phyloP scores from a whole-genome alignment of 1,140 invertebrate species.

The Oscheius sp. region DNA sequence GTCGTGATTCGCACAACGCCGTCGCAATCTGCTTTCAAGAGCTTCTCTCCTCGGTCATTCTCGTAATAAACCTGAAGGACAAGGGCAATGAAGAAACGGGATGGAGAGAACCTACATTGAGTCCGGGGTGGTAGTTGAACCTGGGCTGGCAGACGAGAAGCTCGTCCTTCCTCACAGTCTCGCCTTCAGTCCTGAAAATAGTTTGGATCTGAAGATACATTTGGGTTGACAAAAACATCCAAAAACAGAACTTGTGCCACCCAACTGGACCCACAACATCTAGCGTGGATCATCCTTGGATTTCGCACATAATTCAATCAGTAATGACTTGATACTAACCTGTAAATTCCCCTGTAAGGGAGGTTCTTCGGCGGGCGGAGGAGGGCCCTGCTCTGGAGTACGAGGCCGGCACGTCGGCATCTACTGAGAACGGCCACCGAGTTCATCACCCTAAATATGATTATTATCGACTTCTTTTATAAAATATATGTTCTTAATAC shows the following conservation, averaged over 20 bases:
- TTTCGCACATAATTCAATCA: too few relatives aligned
- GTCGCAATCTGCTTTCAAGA: conserved; percentile 44
- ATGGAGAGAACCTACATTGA: conserved; percentile 46
- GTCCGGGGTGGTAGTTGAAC: conserved; percentile 58
- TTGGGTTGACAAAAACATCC: not conserved
- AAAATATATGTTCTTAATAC: too few relatives aligned
- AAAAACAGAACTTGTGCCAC: too few relatives aligned
- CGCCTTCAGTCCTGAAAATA: conserved; percentile 48
- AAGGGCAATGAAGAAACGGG: not conserved
- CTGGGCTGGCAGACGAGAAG: conserved; percentile 49
- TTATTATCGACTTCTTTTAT: too few relatives aligned
- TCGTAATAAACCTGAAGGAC: conserved; percentile 44
- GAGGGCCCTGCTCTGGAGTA: conserved; percentile 5
- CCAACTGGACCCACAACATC: too few relatives aligned
- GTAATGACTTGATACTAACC: too few relatives aligned
- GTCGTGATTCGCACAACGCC: conserved; percentile 35
- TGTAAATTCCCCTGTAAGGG: conserved; percentile 52
- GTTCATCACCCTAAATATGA: not conserved
- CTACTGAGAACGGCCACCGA: not conserved
- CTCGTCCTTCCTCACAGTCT: conserved; percentile 50
- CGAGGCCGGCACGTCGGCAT: not conserved
- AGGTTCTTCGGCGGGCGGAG: conserved; percentile 45
- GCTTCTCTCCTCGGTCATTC: conserved; percentile 38
- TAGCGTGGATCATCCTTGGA: too few relatives aligned
- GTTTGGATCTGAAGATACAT: not conserved